Percentiles rank a stretch among this genome's conserved stretches.
Conservation (phyloP, 2,797 vertebrate genomes). For the Nannoperca australis region DNA sequence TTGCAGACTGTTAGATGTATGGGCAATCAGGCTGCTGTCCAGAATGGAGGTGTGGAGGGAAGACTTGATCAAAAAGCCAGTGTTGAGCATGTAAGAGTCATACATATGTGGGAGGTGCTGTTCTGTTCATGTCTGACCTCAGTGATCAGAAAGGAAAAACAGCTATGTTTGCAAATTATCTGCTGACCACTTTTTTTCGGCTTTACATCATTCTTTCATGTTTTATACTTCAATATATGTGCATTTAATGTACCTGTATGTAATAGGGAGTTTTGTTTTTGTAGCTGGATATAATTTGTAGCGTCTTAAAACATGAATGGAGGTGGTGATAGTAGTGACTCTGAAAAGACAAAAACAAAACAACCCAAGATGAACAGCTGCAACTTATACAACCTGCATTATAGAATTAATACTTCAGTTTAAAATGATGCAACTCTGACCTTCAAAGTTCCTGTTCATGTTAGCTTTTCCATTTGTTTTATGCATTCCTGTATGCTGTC, state of each 20-base stretch:
- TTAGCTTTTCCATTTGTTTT: neutral
- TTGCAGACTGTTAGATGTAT: constrained; percentile 42
- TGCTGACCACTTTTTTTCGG: neutral
- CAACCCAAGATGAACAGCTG: no score
- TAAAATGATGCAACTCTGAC: neutral
- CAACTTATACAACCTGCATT: neutral
- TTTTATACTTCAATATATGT: neutral
- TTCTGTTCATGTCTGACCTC: constrained; percentile 11
- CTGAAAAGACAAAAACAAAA: no score
- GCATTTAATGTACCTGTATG: neutral
- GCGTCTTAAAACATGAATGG: no score
- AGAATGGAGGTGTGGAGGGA: constrained; percentile 21
- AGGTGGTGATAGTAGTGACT: no score
- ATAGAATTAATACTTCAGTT: neutral
- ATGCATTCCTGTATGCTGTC: constrained; percentile 2
- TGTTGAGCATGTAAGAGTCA: constrained; percentile 24
- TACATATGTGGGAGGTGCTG: constrained; percentile 28
- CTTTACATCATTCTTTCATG: neutral
- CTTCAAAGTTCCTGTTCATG: neutral
- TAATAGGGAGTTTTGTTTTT: no score
- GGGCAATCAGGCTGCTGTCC: constrained; percentile 57
- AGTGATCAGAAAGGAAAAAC: neutral
- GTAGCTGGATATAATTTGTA: no score
- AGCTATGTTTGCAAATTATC: neutral
- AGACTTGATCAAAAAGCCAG: constrained; percentile 48